Base-by-base conservation (phyloP, 2,888 invertebrate species). In the Chaetogeoica ovagalla region DNA sequence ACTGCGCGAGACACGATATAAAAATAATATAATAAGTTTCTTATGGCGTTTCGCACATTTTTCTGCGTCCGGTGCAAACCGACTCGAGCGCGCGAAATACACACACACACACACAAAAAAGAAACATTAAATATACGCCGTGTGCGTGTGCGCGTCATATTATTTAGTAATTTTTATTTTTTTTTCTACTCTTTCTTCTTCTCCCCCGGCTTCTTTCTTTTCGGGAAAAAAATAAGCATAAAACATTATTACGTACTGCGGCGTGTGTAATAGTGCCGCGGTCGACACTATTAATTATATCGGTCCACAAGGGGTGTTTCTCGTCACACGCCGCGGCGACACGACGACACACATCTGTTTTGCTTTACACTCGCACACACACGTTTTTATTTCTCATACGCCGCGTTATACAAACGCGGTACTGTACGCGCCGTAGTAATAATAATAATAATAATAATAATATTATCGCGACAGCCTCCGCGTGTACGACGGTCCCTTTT, bases 341-440 rank as follows among this genome's bases (percentile, higher is more conserved):
- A n/a, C n/a, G n/a, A n/a, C n/a, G n/a, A n/a, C 30, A 60, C 77
- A 77, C 77, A 77, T 77, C 77, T 77, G 77, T 70, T 77, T 77
- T 63, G 23, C 55, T 70, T 77, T 70, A 69, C 48, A 19, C 52
- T 19, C 52, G 19, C 17, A 55, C 19, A 55, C 19, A 0, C 19
- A 19, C 19, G 19, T 55, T 55, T n/a, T n/a, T 55, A 19, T 55
- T 19, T 55, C 30, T 19, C 55, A 3, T n/a, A n/a, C n/a, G n/a
- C n/a, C n/a, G n/a, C n/a, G n/a, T n/a, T n/a, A 1, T 19, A 55
- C 6, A 17, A 19, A 19, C 5, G n/a, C n/a, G n/a, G 17, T 23
- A 21, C 6, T 8, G 23, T 60, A 59, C 21, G 21, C 13, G 21
- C n/a, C 21, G 59, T n/a, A 21, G n/a, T n/a, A n/a, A n/a, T n/a